Base-by-base conservation (phyloP, 2,797 vertebrate genomes). In the Acanthis flammea region DNA sequence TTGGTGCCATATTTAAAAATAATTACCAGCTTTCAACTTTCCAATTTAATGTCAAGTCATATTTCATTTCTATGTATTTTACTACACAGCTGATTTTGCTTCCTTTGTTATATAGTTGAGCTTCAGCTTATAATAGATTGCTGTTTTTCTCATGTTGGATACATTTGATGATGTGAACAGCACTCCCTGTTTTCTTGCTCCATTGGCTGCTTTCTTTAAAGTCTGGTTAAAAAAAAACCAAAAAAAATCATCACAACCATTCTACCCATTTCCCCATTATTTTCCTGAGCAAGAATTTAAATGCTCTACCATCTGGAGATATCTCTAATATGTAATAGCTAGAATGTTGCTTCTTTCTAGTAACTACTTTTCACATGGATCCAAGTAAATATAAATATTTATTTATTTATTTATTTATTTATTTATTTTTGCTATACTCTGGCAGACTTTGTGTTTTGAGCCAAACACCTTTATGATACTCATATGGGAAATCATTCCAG, bases 1-100 rank as follows among this genome's bases (percentile, higher is more conserved):
- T 94, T 88, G 50, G 6, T 87, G 51, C 44, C 39, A 47, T 77
- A 85, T 55, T 94, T 91, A 39, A 93, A 89, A 87, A 78, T 57
- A 55, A 92, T 81, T 81, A 27, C 21, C 35, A 12, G 3, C 47
- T 84, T 88, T 94, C 84, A 84, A 10, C 30, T 4, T 77, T 66
- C 17, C 24, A 50, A 12, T 79, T 80, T 86, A 81, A 82, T 90
- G 41, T 35, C 45, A 55, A 55, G 35, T 37, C 72, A 62, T 90
- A 72, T 83, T 77, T 93, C 23, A 58, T 73, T 82, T 47, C 19
- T 41, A 7, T 35, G 14, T 30, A 28, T 88, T 92, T 87, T 82
- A 54, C 8, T 45, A 44, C 0, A 1, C 27, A 66, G 21, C 1
- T 66, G 58, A 74, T 58, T 93, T 65, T 65, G 7, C 63, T 91